Evolutionary conservation across 1,140 invertebrate species (phyloP), one percentile per base, ranked within the genome.

Genomic region (Bilobella aurantiaca): DNA sequence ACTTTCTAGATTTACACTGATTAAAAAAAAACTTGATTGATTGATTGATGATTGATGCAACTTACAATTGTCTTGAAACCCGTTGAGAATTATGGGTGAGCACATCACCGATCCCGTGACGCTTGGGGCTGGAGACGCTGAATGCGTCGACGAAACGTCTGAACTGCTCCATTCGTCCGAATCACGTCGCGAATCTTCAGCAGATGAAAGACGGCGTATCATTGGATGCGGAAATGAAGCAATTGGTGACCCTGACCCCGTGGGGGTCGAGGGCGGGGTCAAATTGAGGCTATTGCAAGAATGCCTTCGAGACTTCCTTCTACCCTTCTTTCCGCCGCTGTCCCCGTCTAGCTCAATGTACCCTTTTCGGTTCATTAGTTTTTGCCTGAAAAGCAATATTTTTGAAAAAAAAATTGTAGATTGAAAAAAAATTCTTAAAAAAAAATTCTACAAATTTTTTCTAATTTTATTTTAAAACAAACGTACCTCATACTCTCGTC

Each of bases 401-500:
- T 18, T 23, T 5, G 25, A 53, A 14, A 12, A 53, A 53, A 3
- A 53, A 53, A 23, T 53, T 53, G n/a, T n/a, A 53, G 25, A 5
- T 53, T 53, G 34, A 53, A 53, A n/a, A n/a, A n/a, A n/a, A n/a
- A n/a, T n/a, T n/a, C n/a, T n/a, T n/a, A n/a, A n/a, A n/a, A n/a
- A n/a, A 53, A 3, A 53, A 53, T 31, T 58, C 3, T 58, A 5
- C 29, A 14, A 29, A 8, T 5, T 56, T 23, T 56, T n/a, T 14
- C 5, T 5, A 14, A n/a, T 14, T 56, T 12, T 8, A n/a, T 56
- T 56, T 14, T 56, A n/a, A n/a, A n/a, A 16, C 14, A 30, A 62
- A 30, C 31, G 74, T 74, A 85, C 82, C 82, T 85, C 73, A 89
- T 84, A 57, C 85, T 87, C 73, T 90, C 89, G 77, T 92, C 90